Conservation (phyloP, 2,113 vertebrate genomes). For the Polyodon spathula region DNA sequence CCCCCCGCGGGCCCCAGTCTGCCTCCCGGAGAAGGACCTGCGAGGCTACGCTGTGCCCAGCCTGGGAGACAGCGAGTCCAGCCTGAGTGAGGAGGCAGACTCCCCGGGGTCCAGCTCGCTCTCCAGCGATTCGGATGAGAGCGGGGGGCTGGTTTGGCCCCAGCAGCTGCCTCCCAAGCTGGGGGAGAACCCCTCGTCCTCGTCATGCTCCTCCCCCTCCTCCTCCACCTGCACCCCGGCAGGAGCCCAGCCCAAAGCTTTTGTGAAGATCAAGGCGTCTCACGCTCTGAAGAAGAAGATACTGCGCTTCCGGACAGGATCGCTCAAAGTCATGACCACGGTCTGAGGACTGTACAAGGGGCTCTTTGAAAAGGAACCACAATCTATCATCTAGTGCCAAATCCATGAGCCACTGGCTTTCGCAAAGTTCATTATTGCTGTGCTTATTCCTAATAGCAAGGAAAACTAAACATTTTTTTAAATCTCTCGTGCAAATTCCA, state of each 20-base stretch:
- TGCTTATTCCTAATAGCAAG: too few relatives aligned
- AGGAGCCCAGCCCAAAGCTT: conserved; percentile 64
- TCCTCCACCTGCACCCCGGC: conserved; percentile 14
- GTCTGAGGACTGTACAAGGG: conserved; percentile 49
- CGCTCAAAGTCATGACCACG: conserved; percentile 84
- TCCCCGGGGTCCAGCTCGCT: conserved; percentile 64
- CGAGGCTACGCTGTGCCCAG: conserved; percentile 19
- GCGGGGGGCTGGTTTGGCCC: conserved; percentile 74
- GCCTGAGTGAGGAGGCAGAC: conserved; percentile 57
- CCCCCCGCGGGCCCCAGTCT: conserved; percentile 36
- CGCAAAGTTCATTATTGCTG: too few relatives aligned
- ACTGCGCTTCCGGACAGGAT: conserved; percentile 72
- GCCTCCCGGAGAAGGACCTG: conserved; percentile 33
- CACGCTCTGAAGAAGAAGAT: conserved; percentile 86
- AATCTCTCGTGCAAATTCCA: too few relatives aligned
- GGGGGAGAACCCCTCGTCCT: conserved; percentile 32
- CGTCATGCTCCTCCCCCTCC: conserved; percentile 17
- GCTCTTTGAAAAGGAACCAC: too few relatives aligned
- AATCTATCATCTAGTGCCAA: too few relatives aligned
- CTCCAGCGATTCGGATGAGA: conserved; percentile 74
- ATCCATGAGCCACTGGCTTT: too few relatives aligned
- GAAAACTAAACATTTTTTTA: too few relatives aligned
- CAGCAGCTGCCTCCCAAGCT: conserved; percentile 65
- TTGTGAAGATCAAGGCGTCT: conserved; percentile 81
- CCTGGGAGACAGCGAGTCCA: conserved; percentile 53